Evolutionary conservation across 2,113 vertebrate species (phyloP).

Genomic region (Oryzias celebensis): DNA sequence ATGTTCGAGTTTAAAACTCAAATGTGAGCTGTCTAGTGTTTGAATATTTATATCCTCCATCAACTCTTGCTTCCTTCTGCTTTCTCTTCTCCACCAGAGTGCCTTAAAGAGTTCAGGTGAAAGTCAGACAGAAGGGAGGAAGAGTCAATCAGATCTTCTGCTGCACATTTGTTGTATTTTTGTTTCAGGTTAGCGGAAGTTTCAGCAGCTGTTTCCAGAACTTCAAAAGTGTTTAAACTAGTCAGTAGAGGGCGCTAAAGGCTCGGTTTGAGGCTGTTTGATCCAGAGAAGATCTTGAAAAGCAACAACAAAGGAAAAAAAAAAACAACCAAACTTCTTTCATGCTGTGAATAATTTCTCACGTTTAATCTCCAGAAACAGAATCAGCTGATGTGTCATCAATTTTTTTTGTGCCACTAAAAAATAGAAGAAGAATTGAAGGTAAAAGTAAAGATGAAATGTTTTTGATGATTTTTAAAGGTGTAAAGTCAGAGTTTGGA

Average conservation of each 20-base stretch:
- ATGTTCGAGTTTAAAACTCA: conserved; percentile 8
- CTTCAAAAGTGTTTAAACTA: too few relatives aligned
- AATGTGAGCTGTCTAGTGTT: neutral
- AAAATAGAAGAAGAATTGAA: too few relatives aligned
- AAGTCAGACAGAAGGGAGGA: conserved; percentile 17
- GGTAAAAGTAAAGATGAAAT: too few relatives aligned
- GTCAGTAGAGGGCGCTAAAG: neutral
- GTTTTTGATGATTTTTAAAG: too few relatives aligned
- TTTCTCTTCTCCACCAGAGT: conserved; percentile 62
- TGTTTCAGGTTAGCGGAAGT: neutral
- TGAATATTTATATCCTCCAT: neutral
- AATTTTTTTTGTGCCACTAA: too few relatives aligned
- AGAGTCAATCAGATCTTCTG: conserved; percentile 25
- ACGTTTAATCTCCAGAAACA: too few relatives aligned
- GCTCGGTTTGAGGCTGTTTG: neutral
- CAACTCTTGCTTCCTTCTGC: conserved; percentile 37
- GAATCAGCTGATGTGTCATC: too few relatives aligned
- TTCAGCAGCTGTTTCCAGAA: neutral
- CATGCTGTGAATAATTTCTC: too few relatives aligned
- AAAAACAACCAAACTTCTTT: too few relatives aligned
- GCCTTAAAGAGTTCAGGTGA: conserved; percentile 59
- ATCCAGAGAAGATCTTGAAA: too few relatives aligned
- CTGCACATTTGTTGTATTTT: neutral
- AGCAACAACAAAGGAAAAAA: too few relatives aligned
- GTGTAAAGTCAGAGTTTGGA: too few relatives aligned